phyloP scores from a whole-genome alignment of 2,113 vertebrate genomes.

The Colinus virginianus region DNA sequence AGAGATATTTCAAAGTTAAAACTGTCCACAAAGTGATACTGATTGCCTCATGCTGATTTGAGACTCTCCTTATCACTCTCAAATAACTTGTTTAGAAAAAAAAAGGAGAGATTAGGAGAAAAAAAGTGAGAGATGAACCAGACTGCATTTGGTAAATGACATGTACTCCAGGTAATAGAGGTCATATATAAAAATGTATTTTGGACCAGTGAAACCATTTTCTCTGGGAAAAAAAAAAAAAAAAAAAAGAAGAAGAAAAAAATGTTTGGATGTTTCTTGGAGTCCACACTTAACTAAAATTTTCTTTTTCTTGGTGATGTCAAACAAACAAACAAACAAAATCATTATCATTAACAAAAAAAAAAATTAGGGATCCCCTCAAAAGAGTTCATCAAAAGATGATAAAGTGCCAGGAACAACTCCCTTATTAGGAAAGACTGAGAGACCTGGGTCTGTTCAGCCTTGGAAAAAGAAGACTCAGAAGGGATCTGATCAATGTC shows the following conservation, averaged over 20 bases:
- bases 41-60: too few species aligned
- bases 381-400: too few species aligned
- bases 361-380: too few species aligned
- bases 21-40: too few species aligned
- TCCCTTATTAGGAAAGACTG: too few species aligned
- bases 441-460: too few species aligned
- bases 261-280: background rate
- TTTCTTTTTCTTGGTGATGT: background rate
- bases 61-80: too few species aligned
- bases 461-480: too few species aligned
- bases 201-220: background rate
- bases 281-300: background rate
- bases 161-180: background rate
- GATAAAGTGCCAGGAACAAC: too few species aligned
- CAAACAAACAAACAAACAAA: background rate
- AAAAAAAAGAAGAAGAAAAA: background rate
- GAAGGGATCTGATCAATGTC: too few species aligned
- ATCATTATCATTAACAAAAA: too few species aligned
- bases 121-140: background rate
- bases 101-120: background rate
- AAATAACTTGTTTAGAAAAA: background rate
- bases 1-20: too few species aligned
- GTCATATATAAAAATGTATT: background rate
- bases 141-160: background rate
- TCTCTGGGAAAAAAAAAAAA: background rate